Percentiles rank a stretch among this genome's conserved stretches.
phyloP scores from a whole-genome alignment of 2,113 vertebrate species.

The Bubo bubo region DNA sequence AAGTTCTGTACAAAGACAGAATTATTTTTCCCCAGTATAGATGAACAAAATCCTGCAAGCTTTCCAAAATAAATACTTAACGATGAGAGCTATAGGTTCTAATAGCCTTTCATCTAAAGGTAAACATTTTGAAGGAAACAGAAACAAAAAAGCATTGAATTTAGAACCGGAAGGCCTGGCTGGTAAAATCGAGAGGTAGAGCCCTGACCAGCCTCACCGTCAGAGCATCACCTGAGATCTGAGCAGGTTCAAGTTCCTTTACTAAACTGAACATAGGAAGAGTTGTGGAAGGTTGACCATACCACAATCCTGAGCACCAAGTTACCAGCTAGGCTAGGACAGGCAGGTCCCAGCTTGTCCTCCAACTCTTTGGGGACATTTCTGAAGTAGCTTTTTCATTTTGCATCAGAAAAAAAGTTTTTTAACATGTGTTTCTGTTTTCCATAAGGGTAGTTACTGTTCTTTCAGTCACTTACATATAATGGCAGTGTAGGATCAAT shows the following conservation, averaged over 20 bases:
- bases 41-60: not conserved
- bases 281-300: not conserved
- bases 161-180: not conserved
- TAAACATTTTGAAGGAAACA: not conserved
- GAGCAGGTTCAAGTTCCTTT: not conserved
- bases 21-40: not conserved
- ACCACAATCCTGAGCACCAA: not conserved
- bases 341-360: not conserved
- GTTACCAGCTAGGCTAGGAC: not conserved
- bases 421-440: not conserved
- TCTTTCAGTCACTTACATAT: not conserved
- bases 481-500: not conserved
- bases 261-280: not conserved
- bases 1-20: not conserved
- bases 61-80: not conserved
- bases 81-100: not conserved
- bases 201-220: not conserved
- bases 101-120: not conserved
- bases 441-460: not conserved
- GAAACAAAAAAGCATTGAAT: not conserved
- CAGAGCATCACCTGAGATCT: not conserved
- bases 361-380: not conserved
- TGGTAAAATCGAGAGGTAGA: not conserved
- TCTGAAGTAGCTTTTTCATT: not conserved
- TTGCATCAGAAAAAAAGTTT: not conserved